Percentiles rank a stretch among this genome's conserved stretches.
These are phyloP conservation scores for Lasioglossum marginatum DNA, from an alignment of 2,888 invertebrate species.

Conservation along the genomic window DNA sequence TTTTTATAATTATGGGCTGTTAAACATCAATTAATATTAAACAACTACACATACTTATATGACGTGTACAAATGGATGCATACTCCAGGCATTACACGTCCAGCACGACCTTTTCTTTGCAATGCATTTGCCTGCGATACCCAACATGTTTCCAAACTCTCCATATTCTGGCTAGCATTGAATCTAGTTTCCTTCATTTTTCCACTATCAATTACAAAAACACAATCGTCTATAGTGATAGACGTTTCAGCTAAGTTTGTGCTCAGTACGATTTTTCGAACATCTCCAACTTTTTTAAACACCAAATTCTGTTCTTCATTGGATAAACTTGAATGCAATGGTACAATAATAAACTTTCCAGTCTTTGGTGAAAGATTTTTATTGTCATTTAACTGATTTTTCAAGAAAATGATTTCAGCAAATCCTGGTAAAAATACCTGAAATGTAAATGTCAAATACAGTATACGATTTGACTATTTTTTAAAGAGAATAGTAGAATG, in stretches of 20 bases:
- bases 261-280: constrained; percentile 93
- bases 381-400: constrained; percentile 89
- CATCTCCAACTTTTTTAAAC: constrained; percentile 89
- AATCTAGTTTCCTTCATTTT: constrained; percentile 95
- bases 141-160: constrained; percentile 94
- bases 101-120: constrained; percentile 96
- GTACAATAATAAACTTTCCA: constrained; percentile 90
- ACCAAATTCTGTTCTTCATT: constrained; percentile 93
- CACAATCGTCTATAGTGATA: constrained; percentile 97
- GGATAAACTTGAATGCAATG: constrained; percentile 93
- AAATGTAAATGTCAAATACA: constrained; percentile 24
- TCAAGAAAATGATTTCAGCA: constrained; percentile 90
- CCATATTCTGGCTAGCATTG: constrained; percentile 94
- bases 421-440: constrained; percentile 91
- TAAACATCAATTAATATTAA: neutral
- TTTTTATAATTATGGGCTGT: neutral
- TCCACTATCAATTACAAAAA: constrained; percentile 96
- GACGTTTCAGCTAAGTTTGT: constrained; percentile 99
- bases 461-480: neutral
- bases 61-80: constrained; percentile 94
- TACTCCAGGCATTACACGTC: constrained; percentile 95
- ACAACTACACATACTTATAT: constrained; percentile 83
- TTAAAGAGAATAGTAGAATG: neutral
- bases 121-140: constrained; percentile 95
- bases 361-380: constrained; percentile 87